Evolutionary conservation across 2,797 vertebrate genomes (phyloP).

Genomic region (Argentina silus): DNA sequence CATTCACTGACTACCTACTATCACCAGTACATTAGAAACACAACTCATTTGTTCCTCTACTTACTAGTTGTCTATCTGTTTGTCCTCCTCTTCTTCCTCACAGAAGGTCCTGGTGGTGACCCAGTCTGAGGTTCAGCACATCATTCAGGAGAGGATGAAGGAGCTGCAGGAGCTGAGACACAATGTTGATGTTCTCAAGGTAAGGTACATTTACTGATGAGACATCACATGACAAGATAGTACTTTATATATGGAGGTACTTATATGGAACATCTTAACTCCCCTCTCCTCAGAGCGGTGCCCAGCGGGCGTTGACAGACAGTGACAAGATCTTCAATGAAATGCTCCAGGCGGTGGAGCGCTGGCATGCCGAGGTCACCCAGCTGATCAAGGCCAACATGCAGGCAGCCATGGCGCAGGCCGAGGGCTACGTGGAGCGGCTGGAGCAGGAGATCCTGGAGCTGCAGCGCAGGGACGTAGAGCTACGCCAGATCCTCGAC

Average conservation of each 20-base stretch:
- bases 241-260: too few relatives aligned
- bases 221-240: too few relatives aligned
- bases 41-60: background rate
- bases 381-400: slow-evolving; percentile 81
- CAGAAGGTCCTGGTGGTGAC: slow-evolving; percentile 83
- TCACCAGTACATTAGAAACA: background rate
- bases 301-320: slow-evolving; percentile 74
- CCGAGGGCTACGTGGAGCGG: slow-evolving; percentile 81
- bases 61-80: background rate
- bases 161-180: slow-evolving; percentile 84
- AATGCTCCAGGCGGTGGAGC: slow-evolving; percentile 80
- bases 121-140: slow-evolving; percentile 79
- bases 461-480: slow-evolving; percentile 75
- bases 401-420: slow-evolving; percentile 78
- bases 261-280: background rate
- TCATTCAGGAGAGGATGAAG: slow-evolving; percentile 82
- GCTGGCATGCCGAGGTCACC: slow-evolving; percentile 79
- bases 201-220: slow-evolving; percentile 44
- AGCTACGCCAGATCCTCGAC: slow-evolving; percentile 74
- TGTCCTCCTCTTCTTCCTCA: background rate
- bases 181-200: slow-evolving; percentile 80
- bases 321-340: slow-evolving; percentile 82
- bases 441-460: slow-evolving; percentile 84
- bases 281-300: slow-evolving; percentile 59
- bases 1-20: background rate